Conservation (phyloP, 2,113 vertebrate genomes). For the Clarias macrocephalus region DNA sequence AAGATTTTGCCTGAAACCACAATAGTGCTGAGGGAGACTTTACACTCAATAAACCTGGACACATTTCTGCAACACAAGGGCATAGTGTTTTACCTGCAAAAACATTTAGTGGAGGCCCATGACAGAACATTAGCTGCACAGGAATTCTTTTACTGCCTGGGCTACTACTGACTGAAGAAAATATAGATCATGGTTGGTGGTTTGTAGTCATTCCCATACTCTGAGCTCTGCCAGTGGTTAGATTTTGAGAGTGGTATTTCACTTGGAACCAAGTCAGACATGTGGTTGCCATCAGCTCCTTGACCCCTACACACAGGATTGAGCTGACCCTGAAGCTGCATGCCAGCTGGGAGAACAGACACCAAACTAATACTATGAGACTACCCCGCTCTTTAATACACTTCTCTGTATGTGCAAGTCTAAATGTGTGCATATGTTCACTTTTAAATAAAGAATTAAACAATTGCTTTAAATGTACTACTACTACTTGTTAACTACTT, state of each 20-base stretch:
- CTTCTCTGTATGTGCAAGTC: background rate
- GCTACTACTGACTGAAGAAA: conserved; percentile 54
- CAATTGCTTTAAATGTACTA: background rate
- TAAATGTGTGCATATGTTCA: background rate
- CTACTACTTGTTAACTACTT: background rate
- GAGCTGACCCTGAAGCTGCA: conserved; percentile 45
- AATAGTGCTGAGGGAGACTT: conserved; percentile 52
- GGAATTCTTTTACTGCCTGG: conserved; percentile 37
- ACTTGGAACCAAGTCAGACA: conserved; percentile 59
- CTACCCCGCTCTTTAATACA: conserved; percentile 34
- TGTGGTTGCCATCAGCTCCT: conserved; percentile 60
- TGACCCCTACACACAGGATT: conserved; percentile 48
- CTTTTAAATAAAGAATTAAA: background rate
- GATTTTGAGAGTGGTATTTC: conserved; percentile 51
- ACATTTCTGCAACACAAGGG: conserved; percentile 51
- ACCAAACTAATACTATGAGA: conserved; percentile 31
- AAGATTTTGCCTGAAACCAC: conserved; percentile 45
- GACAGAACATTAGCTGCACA: conserved; percentile 50
- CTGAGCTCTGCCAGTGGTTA: conserved; percentile 45
- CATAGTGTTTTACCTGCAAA: conserved; percentile 57
- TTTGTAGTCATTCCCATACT: conserved; percentile 44
- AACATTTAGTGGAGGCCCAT: conserved; percentile 54
- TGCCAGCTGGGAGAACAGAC: conserved; percentile 42
- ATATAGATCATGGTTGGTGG: conserved; percentile 46
- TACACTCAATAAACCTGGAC: conserved; percentile 60